Evolutionary conservation across 2,797 vertebrate species (phyloP).

Genomic region (Rhynchotus rufescens): DNA sequence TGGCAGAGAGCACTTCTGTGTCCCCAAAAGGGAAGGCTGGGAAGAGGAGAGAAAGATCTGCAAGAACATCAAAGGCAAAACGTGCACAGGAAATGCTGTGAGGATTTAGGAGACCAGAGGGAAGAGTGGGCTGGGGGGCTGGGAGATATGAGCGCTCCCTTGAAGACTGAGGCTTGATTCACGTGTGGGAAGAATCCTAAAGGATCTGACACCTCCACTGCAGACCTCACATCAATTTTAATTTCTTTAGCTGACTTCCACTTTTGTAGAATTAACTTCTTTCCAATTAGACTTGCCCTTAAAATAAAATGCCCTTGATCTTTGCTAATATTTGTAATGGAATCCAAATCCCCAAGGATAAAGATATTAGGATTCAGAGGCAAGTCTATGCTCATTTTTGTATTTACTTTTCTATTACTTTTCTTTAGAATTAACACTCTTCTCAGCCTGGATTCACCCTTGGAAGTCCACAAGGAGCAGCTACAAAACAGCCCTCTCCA

Average conservation of each 20-base stretch:
- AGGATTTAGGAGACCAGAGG: neutral
- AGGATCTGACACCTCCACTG: neutral
- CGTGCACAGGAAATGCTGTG: neutral
- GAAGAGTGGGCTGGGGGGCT: neutral
- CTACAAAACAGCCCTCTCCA: neutral
- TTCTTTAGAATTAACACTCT: constrained; percentile 33
- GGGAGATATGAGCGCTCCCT: neutral
- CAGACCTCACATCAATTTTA: constrained; percentile 36
- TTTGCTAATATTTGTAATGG: constrained; percentile 64
- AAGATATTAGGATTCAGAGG: constrained; percentile 28
- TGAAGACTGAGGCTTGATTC: neutral
- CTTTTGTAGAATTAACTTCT: constrained; percentile 55
- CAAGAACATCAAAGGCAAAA: neutral
- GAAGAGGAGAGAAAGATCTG: neutral
- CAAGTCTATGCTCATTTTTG: constrained; percentile 14
- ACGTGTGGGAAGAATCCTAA: neutral
- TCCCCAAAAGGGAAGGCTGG: neutral
- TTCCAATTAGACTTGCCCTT: constrained; percentile 62
- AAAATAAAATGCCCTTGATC: constrained; percentile 69
- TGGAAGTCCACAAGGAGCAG: neutral
- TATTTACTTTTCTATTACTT: constrained; percentile 53
- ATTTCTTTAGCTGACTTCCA: constrained; percentile 37
- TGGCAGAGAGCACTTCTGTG: neutral
- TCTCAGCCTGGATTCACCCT: neutral
- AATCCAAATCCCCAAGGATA: constrained; percentile 58